Conservation (phyloP, 2,797 vertebrate genomes). For the Margarornis squamiger region DNA sequence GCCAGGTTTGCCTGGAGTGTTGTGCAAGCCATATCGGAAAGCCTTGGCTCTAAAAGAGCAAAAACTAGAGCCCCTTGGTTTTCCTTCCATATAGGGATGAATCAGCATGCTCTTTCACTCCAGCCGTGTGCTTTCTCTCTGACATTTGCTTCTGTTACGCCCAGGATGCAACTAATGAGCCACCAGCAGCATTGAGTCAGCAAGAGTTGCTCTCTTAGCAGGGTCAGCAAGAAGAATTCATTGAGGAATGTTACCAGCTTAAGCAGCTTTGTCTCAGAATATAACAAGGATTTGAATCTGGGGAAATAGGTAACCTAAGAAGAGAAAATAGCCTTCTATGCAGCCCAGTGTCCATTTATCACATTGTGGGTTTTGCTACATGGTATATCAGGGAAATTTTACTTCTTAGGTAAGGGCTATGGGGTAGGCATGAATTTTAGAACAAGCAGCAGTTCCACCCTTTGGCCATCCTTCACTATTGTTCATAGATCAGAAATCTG, state of each 20-base stretch:
- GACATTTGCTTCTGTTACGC: constrained; percentile 29
- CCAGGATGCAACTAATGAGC: constrained; percentile 46
- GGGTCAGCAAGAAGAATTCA: constrained; percentile 43
- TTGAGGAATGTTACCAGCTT: constrained; percentile 8
- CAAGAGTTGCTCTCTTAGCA: constrained; percentile 50
- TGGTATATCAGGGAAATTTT: not conserved
- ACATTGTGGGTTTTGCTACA: not conserved
- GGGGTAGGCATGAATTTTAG: not conserved
- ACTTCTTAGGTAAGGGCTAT: not conserved
- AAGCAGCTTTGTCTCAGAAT: not conserved
- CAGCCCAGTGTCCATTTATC: not conserved
- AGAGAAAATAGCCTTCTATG: not conserved
- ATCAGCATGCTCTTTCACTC: constrained; percentile 36
- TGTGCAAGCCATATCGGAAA: not conserved
- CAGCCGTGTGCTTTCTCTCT: constrained; percentile 14
- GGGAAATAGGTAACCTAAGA: not conserved
- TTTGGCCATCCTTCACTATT: not conserved
- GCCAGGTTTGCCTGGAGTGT: not conserved
- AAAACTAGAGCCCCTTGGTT: constrained; percentile 1
- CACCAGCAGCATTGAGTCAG: constrained; percentile 55
- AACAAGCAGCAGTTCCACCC: not conserved
- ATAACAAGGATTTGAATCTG: not conserved
- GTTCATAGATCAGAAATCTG: not conserved
- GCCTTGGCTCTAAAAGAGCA: not conserved
- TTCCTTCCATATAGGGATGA: constrained; percentile 18